phyloP scores from a whole-genome alignment of 1,140 invertebrate genomes.

The Polypedilum vanderplanki region DNA sequence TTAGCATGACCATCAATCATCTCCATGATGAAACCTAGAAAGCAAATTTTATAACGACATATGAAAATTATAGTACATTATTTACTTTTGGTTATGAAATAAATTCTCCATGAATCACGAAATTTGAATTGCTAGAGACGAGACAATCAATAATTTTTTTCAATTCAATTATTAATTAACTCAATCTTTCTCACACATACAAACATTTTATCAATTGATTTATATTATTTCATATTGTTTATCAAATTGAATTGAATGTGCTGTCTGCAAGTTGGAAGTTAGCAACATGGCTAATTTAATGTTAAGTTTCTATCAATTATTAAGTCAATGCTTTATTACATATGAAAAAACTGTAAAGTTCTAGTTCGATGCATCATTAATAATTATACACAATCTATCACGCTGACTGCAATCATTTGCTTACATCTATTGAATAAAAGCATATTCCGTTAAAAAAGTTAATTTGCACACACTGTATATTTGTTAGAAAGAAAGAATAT shows the following conservation, averaged over 20 bases:
- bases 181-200: too few species aligned
- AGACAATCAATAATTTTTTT: too few species aligned
- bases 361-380: background rate
- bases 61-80: background rate
- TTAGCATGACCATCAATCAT: slow-evolving; percentile 11
- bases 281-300: background rate
- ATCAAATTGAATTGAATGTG: too few species aligned
- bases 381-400: slow-evolving; percentile 14
- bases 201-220: too few species aligned
- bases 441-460: too few species aligned
- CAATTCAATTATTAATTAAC: too few species aligned
- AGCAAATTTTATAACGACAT: background rate
- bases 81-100: too few species aligned
- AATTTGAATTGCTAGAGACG: background rate
- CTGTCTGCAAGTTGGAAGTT: background rate
- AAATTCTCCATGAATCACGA: background rate
- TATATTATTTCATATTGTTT: too few species aligned
- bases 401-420: background rate
- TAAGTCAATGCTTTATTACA: background rate
- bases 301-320: background rate
- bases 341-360: background rate
- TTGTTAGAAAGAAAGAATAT: background rate
- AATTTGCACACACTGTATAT: too few species aligned
- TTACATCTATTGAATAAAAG: background rate
- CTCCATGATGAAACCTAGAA: background rate